Evolutionary conservation across 2,888 invertebrate species (phyloP), one percentile per base, ranked within the genome.

Genomic region (Cremastinae sp.): DNA sequence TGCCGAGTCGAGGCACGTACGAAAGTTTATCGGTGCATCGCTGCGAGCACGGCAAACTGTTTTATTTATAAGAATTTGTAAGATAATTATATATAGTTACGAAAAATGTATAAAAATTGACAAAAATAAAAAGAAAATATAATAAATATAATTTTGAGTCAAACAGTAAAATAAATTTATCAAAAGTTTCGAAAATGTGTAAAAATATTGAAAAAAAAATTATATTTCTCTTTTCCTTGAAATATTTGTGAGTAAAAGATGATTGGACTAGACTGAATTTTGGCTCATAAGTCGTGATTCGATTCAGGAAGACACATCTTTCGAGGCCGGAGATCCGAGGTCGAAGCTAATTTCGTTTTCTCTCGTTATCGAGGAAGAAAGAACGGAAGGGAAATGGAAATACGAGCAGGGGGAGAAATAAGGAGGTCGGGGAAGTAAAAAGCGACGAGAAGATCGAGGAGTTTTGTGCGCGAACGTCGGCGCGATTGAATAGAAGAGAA

Each of bases 1-100:
- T 82, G 76, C 74, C 72, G 74, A 85, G 80, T 82, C 84, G 80
- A 51, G 73, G 71, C 85, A 85, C 84, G 84, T 85, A 80, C 80
- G 72, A 53, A 56, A 76, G 79, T 83, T 85, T 85, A 85, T 47
- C 47, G 14, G 47, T 16, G 8, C 9, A 18, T 47, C 18, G n/a
- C 8, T 47, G 18, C 16, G 18, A 47, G 10, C 47, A 16, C 9
- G 47, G 16, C 9, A 47, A 16, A 16, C 14, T 0, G 16, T 8
- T 5, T 47, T 8, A 47, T 16, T 2, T 47, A n/a, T n/a, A n/a
- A 28, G 28, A 28, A 28, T 28, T 28, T 28, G 5, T 28, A 28
- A 2, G 28, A 62, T 28, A 1, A n/a, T 28, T 3, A 28, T 28
- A 28, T 28, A 28, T 28, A 28, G 28, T 28, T 28, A 28, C 28